Evolutionary conservation across 2,113 vertebrate genomes (phyloP), one percentile per base, ranked within the genome.

Genomic region (Pardalotus punctatus): DNA sequence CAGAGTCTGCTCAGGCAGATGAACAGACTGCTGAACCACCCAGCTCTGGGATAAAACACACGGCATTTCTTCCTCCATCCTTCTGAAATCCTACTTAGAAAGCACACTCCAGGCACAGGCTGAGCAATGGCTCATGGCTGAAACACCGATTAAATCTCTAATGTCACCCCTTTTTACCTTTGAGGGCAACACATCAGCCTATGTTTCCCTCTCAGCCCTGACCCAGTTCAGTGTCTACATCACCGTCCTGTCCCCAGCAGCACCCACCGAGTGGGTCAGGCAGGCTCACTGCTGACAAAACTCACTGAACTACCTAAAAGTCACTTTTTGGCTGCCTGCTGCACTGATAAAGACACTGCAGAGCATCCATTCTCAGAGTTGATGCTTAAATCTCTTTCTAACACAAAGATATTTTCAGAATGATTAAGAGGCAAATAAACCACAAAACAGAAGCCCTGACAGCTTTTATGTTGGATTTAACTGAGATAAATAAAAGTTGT

Each of bases 231-330:
- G 10, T 11, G 48, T 22, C 20, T 7, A 3, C 5, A 40, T 5
- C n/a, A 36, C 2, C 12, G 14, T 54, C 31, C 53, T 50, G 50
- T 7, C 12, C 33, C 42, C 7, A 20, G 43, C 38, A 73, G 28
- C 1, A 29, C 5, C 25, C 6, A 17, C 38, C 31, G 11, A 57
- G 17, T 16, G 11, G 13, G 8, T 6, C 70, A 53, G 35, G 11
- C 0, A 0, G 15, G 17, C 9, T 69, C 4, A 0, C 18, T 40
- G 10, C 1, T 11, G 10, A 24, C 8, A 47, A 14, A 61, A 62
- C 18, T 42, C 53, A 24, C 14, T 48, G 11, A 83, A 24, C 7
- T 12, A 22, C 29, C 25, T 2, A 25, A 9, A 42, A 60, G 6
- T 4, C 25, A 16, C 10, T 38, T 77, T 66, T 27, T 31, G 38